Evolutionary conservation across 2,888 invertebrate species (phyloP), one percentile per base, ranked within the genome.

Genomic region (Baccha elongata): DNA sequence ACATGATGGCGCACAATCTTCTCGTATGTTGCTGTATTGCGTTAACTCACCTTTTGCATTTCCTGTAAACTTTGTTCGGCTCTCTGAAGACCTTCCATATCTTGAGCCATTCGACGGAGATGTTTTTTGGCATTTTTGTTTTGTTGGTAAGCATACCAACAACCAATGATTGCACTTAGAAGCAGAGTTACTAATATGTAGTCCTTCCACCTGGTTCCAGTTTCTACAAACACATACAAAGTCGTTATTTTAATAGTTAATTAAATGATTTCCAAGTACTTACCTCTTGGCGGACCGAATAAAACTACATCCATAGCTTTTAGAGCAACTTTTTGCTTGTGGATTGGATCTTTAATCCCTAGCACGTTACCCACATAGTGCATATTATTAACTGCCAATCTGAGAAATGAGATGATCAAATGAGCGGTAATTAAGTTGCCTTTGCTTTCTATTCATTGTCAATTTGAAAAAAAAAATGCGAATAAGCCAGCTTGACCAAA

Each of bases 231-330:
- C 44, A 42, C 46, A 69, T 15, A 46, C 13, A 42, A 26, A 69
- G 62, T 32, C 26, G 55, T n/a, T 35, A 17, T 42, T 13, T 10
- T 53, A 50, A 26, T 23, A 32, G 4, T 17, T 3, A 8, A n/a
- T 19, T 32, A 21, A 8, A 46, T 23, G 10, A 23, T 26, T 37
- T 52, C 23, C 6, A 29, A 0, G 10, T 44, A 85, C 90, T 89
- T 93, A 98, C 98, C 97, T 94, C 98, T 98, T 23, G 99, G 98
- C 78, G 98, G 97, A 53, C 99, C 99, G 91, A 99, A 99, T 32
- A 99, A 93, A 19, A 99, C 99, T 60, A 98, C 97, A 91, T 99
- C 99, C 96, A 99, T 98, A 13, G 99, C 99, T 91, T 99, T 99
- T 46, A 99, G 92, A 3, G 97, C 95, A 85, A 98, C 94, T 92